Evolutionary conservation across 2,113 vertebrate species (phyloP), one percentile per base, ranked within the genome.

Genomic region (Aphyosemion australe): DNA sequence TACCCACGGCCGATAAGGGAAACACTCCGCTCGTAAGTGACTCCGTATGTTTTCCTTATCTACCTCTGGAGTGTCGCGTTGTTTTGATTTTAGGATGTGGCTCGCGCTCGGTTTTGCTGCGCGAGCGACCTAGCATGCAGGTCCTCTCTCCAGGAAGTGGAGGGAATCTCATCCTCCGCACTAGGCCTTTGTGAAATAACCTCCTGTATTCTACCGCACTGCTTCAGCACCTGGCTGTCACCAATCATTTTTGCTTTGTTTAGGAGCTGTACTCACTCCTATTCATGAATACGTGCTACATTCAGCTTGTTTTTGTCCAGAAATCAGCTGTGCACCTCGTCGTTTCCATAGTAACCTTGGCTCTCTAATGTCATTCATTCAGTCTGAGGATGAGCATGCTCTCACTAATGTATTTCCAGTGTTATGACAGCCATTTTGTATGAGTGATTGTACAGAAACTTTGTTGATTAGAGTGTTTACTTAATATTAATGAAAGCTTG

Each of bases 321-420:
- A 45, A 66, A 84, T 81, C 70, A 12, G 19, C 69, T 66, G 79
- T 73, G 74, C 66, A 67, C 87, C 62, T 69, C 55, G 21, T 65
- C 74, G 90, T 93, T 92, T 88, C 90, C 89, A 92, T 93, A 86
- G 92, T 87, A 92, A 93, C 91, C 70, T 77, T 78, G 74, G 69
- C 57, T 77, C 64, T 31, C 62, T 51, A 65, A 54, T 81, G 76
- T 76, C 69, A 83, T 79, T 62, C 63, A 59, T 45, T 59, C 39
- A 60, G 8, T 74, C 20, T 55, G 66, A 26, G 58, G 26, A 48
- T 61, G 47, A 53, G 71, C 34, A 15, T 65, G 41, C 66, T 14
- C 76, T 50, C 58, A 39, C 26, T 45, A 20, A 32, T 63, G 58
- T 57, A 48, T 16, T 57, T 54, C 41, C 21, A 16, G 32, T n/a